These are phyloP conservation scores for Mastomys natalensis DNA, from an alignment of 2,113 vertebrate genomes.

Conservation along the genomic window DNA sequence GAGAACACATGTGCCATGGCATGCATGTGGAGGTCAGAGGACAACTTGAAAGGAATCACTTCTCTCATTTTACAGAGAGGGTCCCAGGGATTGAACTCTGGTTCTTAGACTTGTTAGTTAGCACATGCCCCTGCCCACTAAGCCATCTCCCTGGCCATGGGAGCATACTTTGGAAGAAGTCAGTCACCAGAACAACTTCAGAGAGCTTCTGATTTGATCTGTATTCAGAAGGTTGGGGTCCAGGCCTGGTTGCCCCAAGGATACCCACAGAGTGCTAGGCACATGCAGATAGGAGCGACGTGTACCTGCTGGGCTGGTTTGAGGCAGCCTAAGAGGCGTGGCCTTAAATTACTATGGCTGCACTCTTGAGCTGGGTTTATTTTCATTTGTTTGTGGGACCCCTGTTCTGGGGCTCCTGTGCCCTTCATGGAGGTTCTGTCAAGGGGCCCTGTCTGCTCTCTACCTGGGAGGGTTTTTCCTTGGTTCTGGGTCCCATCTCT, in stretches of 20 bases:
- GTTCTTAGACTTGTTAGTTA: background rate
- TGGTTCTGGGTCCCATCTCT: background rate
- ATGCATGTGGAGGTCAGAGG: background rate
- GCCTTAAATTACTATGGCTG: background rate
- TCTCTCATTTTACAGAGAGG: background rate
- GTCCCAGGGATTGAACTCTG: background rate
- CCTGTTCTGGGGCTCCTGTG: background rate
- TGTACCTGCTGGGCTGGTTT: background rate
- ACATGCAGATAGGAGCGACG: background rate
- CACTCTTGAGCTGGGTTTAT: background rate
- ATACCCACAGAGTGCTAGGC: background rate
- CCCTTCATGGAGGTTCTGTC: background rate
- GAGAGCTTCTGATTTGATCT: background rate
- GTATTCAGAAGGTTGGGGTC: background rate
- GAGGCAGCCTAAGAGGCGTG: background rate
- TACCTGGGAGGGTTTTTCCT: background rate
- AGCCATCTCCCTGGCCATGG: background rate
- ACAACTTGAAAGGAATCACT: background rate
- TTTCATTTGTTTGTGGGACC: background rate
- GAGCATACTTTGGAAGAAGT: background rate
- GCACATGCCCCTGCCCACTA: no score
- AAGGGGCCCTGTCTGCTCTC: background rate
- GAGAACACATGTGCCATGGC: background rate
- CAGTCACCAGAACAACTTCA: background rate
- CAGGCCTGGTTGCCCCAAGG: background rate